Evolutionary conservation across 1,140 invertebrate genomes (phyloP).

Genomic region (Ips nitidus): DNA sequence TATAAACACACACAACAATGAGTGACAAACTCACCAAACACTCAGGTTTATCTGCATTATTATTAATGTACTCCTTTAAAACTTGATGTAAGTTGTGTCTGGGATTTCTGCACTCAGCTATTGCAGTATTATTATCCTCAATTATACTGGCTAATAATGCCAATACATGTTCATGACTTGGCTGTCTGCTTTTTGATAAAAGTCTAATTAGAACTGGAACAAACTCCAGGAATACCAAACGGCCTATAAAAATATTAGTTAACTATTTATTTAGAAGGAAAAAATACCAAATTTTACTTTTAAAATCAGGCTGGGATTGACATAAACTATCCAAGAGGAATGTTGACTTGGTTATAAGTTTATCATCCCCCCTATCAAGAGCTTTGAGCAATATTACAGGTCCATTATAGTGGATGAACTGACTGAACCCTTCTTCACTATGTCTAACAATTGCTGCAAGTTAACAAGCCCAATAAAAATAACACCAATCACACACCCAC

Average conservation of each 20-base stretch:
- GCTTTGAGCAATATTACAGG: slow-evolving; percentile 62
- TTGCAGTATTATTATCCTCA: slow-evolving; percentile 42
- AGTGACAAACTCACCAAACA: slow-evolving; percentile 28
- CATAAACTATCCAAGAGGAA: slow-evolving; percentile 68
- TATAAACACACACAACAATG: too few relatives aligned
- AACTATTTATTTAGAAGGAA: background rate
- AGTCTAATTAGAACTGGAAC: slow-evolving; percentile 43
- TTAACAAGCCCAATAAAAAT: slow-evolving; percentile 7
- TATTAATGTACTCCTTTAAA: slow-evolving; percentile 36
- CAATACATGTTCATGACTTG: slow-evolving; percentile 47
- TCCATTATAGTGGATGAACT: slow-evolving; percentile 65
- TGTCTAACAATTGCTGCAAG: slow-evolving; percentile 64
- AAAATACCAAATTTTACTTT: slow-evolving; percentile 54
- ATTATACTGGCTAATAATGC: slow-evolving; percentile 40
- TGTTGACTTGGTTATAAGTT: slow-evolving; percentile 67
- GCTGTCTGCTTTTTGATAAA: slow-evolving; percentile 39
- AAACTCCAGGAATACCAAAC: slow-evolving; percentile 42
- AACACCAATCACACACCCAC: background rate
- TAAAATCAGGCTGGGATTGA: slow-evolving; percentile 56
- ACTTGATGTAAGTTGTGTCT: slow-evolving; percentile 40
- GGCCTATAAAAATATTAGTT: slow-evolving; percentile 34
- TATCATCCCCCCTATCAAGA: slow-evolving; percentile 61
- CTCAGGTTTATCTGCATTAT: slow-evolving; percentile 41
- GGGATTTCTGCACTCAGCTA: slow-evolving; percentile 41
- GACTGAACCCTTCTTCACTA: slow-evolving; percentile 57